Percentiles rank a stretch among this genome's conserved stretches.
phyloP scores from a whole-genome alignment of 2,113 vertebrate genomes.

The Brachypodius melanocephalos region DNA sequence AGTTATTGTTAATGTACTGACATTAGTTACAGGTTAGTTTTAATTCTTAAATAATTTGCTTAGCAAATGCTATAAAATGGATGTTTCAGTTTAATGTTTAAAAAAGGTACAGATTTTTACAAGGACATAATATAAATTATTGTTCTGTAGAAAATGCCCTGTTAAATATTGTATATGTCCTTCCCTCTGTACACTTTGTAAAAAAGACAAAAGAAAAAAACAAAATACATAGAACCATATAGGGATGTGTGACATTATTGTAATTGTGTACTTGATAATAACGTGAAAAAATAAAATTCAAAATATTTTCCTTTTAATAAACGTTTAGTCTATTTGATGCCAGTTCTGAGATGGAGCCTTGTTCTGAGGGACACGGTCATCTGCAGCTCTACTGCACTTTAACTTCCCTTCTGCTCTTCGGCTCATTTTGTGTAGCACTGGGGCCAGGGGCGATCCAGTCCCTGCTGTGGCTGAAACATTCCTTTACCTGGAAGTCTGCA shows the following conservation, averaged over 20 bases:
- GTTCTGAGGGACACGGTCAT: constrained; percentile 22
- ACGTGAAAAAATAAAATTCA: constrained; percentile 94
- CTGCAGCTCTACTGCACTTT: constrained; percentile 2
- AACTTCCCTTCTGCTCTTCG: background rate
- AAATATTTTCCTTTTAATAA: constrained; percentile 88
- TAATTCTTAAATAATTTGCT: constrained; percentile 80
- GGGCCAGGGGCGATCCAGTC: background rate
- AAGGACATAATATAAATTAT: constrained; percentile 96
- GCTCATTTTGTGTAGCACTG: background rate
- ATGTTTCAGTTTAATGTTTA: constrained; percentile 86
- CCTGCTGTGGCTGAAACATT: background rate
- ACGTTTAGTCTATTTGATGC: constrained; percentile 75
- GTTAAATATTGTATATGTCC: constrained; percentile 88
- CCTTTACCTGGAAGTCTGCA: background rate
- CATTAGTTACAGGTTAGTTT: constrained; percentile 83
- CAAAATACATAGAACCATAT: constrained; percentile 84
- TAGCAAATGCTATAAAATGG: constrained; percentile 79
- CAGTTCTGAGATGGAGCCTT: constrained; percentile 34
- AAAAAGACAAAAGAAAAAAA: constrained; percentile 79
- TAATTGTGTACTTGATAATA: constrained; percentile 93
- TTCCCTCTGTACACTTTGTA: constrained; percentile 94
- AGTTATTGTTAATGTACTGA: constrained; percentile 82
- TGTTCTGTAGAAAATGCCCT: constrained; percentile 96
- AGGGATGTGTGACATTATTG: constrained; percentile 90
- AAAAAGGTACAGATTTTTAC: constrained; percentile 88